Conservation (phyloP, 2,888 invertebrate species). For the Cataglyphis altisquamis region DNA sequence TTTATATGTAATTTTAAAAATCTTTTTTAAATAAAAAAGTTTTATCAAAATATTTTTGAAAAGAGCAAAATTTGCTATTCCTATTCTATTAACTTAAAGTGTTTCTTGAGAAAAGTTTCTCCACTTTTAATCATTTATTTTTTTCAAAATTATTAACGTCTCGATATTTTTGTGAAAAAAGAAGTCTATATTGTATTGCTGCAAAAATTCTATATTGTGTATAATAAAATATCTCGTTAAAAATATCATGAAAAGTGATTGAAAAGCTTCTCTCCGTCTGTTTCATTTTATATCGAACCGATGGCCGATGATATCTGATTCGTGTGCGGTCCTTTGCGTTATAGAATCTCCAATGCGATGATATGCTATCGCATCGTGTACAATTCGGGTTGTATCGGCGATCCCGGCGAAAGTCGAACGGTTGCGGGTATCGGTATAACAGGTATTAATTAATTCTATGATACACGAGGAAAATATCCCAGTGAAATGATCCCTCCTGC, state of each 20-base stretch:
- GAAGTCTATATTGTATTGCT: neutral
- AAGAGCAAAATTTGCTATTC: neutral
- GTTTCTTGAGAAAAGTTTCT: neutral
- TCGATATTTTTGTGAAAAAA: neutral
- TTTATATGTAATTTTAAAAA: neutral
- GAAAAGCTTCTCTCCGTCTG: neutral
- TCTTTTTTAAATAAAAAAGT: neutral
- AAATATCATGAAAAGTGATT: constrained; percentile 13
- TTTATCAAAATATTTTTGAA: neutral
- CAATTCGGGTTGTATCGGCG: constrained; percentile 55
- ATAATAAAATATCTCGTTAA: neutral
- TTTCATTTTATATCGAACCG: constrained; percentile 11
- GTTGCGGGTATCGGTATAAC: constrained; percentile 67
- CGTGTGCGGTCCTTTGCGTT: constrained; percentile 67
- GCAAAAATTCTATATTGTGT: neutral
- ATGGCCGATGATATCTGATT: constrained; percentile 26
- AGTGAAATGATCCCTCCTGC: constrained; percentile 61
- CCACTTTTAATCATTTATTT: neutral
- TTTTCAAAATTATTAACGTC: neutral
- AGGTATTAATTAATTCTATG: constrained; percentile 74
- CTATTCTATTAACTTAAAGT: neutral
- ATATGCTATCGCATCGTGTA: constrained; percentile 39
- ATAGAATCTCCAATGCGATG: constrained; percentile 58
- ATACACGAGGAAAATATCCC: constrained; percentile 62
- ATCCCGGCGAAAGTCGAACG: constrained; percentile 54